Percentiles rank a stretch among this genome's conserved stretches.
phyloP scores from a whole-genome alignment of 2,888 invertebrate species.

The Ischnus inquisitorius region DNA sequence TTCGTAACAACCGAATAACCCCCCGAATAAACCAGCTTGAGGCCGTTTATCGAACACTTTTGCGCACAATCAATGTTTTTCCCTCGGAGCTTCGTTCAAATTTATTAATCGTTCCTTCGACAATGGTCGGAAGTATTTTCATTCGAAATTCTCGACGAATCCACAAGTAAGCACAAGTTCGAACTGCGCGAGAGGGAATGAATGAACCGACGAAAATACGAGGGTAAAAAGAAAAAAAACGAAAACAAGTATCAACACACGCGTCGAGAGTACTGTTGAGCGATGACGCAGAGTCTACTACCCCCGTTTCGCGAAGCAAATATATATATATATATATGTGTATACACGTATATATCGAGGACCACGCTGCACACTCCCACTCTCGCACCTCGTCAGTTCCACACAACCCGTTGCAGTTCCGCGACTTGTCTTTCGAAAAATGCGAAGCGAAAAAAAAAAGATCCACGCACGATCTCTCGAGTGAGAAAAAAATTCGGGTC shows the following conservation, averaged over 20 bases:
- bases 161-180: constrained; percentile 12
- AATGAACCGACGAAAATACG: background rate
- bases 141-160: background rate
- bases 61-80: background rate
- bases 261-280: constrained; percentile 5
- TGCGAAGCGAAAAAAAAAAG: constrained; percentile 12
- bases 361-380: constrained; percentile 32
- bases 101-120: background rate
- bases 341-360: constrained; percentile 4
- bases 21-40: constrained; percentile 82
- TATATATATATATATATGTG: background rate
- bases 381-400: constrained; percentile 59
- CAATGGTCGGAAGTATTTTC: too few species aligned
- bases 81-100: background rate
- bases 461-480: constrained; percentile 25
- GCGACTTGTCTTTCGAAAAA: background rate
- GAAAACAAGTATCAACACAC: constrained; percentile 12
- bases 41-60: constrained; percentile 75
- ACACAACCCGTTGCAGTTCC: constrained; percentile 56
- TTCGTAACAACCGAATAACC: constrained; percentile 77
- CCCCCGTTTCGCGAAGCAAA: constrained; percentile 10
- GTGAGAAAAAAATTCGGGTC: background rate
- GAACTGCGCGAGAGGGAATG: too few species aligned
- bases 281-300: constrained; percentile 49
- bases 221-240: background rate